A percentile compares a stretch with the other conserved stretches of the same genome.
Evolutionary conservation across 2,888 invertebrate species (phyloP).

Genomic region (Lamellibrachia columna): DNA sequence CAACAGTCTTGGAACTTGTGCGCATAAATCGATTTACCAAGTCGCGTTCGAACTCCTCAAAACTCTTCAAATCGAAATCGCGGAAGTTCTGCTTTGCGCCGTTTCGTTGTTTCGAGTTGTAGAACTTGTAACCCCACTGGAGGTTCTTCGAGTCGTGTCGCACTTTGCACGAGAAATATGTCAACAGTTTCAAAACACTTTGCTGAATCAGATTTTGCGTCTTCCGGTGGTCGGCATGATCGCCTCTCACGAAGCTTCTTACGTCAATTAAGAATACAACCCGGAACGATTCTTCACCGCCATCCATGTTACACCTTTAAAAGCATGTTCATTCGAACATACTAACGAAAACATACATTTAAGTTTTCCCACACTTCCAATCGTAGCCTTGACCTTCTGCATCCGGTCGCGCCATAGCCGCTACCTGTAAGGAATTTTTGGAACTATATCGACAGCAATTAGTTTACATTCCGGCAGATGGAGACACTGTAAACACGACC

Average conservation of each 20-base stretch:
- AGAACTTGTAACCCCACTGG: neutral
- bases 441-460: neutral
- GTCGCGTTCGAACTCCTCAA: neutral
- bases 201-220: neutral
- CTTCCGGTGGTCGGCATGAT: neutral
- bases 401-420: neutral
- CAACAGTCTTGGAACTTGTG: neutral
- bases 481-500: neutral
- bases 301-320: constrained; percentile 4
- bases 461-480: neutral
- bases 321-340: neutral
- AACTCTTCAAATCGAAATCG: constrained; percentile 2
- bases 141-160: neutral
- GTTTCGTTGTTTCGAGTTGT: neutral
- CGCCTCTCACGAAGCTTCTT: neutral
- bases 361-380: constrained; percentile 4
- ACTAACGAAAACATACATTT: neutral
- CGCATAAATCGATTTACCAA: neutral
- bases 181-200: neutral
- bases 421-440: neutral
- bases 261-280: constrained; percentile 16
- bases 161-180: constrained; percentile 10
- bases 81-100: neutral
- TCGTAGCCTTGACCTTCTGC: neutral
- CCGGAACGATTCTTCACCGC: neutral